Conservation (phyloP, 2,888 invertebrate genomes). For the Ophraella communa region DNA sequence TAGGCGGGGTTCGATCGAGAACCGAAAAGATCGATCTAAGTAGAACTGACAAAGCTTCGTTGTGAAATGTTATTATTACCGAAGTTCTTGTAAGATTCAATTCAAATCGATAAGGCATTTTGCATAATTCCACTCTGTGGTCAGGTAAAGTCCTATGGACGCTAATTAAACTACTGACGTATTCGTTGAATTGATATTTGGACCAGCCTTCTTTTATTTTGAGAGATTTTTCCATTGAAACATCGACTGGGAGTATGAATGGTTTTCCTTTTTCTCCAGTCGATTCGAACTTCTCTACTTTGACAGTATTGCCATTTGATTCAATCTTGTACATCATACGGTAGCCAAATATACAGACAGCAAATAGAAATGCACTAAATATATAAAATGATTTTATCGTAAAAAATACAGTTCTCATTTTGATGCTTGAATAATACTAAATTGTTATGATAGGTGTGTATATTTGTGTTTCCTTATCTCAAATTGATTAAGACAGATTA, state of each 20-base stretch:
- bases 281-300: background rate
- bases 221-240: background rate
- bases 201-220: conserved; percentile 15
- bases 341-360: background rate
- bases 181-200: conserved; percentile 15
- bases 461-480: conserved; percentile 2
- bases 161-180: conserved; percentile 18
- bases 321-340: background rate
- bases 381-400: background rate
- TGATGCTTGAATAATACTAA: background rate
- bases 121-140: conserved; percentile 67
- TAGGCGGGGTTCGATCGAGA: conserved; percentile 89
- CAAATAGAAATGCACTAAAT: background rate
- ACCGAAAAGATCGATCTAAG: conserved; percentile 95
- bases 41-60: conserved; percentile 98
- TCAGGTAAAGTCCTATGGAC: conserved; percentile 19
- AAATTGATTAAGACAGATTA: background rate
- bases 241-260: background rate
- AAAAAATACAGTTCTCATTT: background rate
- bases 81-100: conserved; percentile 82
- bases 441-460: background rate
- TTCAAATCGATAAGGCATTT: conserved; percentile 68
- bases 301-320: background rate
- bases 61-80: conserved; percentile 96
- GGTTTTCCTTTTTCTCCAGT: conserved; percentile 20